Evolutionary conservation across 2,888 invertebrate species (phyloP).

Genomic region (Ophion slaviceki): DNA sequence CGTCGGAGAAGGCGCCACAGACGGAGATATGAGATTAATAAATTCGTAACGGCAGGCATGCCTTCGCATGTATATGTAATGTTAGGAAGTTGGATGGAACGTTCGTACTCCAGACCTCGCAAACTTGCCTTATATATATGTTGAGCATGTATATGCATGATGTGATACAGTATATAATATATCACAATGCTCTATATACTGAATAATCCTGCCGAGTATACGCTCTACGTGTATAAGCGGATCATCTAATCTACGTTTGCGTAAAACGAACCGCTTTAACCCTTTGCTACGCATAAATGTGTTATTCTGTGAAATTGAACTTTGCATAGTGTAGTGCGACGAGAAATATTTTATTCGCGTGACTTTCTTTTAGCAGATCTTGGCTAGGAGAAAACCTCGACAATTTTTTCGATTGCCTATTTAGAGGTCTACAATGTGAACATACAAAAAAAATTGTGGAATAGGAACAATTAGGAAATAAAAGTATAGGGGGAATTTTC

Average conservation of each 20-base stretch:
- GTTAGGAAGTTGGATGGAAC: constrained; percentile 13
- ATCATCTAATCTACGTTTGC: constrained; percentile 26
- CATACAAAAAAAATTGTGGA: too few species aligned
- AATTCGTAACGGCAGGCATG: constrained; percentile 52
- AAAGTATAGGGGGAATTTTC: too few species aligned
- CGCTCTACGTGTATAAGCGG: background rate
- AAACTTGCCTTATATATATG: constrained; percentile 10
- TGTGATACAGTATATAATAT: too few species aligned
- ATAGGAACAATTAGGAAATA: too few species aligned
- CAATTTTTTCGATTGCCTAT: too few species aligned
- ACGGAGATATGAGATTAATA: constrained; percentile 63
- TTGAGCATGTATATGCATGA: too few species aligned
- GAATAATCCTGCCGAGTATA: background rate
- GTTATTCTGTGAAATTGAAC: background rate
- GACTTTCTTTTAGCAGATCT: background rate
- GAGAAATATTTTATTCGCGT: background rate
- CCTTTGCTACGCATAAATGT: background rate
- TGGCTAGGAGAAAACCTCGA: too few species aligned
- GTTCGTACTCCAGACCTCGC: background rate
- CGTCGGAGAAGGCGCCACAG: constrained; percentile 7
- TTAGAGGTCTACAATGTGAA: too few species aligned
- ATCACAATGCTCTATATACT: too few species aligned
- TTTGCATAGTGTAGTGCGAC: background rate
- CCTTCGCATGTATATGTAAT: background rate
- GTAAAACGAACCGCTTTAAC: background rate